A percentile compares a stretch with the other conserved stretches of the same genome.
These are phyloP conservation scores for Mamestra configurata DNA, from an alignment of 1,140 invertebrate species.

Conservation along the genomic window DNA sequence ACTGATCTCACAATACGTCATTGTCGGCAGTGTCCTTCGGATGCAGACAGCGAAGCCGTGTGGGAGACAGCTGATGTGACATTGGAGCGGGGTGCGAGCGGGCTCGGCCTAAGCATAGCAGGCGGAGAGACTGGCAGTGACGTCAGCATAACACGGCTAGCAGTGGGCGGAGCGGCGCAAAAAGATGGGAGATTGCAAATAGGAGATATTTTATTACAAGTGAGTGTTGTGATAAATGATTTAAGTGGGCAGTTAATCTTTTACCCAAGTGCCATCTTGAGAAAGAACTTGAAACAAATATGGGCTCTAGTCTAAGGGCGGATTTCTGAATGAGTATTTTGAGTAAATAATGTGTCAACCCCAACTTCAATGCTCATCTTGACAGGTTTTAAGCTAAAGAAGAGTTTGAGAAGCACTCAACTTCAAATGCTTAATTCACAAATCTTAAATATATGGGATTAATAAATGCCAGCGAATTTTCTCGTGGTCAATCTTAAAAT, in stretches of 20 bases:
- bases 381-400: too few species aligned
- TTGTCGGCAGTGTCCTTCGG: conserved; percentile 68
- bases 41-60: conserved; percentile 79
- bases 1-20: conserved; percentile 21
- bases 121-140: conserved; percentile 93
- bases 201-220: conserved; percentile 89
- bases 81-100: conserved; percentile 94
- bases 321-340: too few species aligned
- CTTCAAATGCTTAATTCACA: too few species aligned
- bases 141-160: conserved; percentile 99
- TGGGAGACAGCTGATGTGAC: conserved; percentile 97
- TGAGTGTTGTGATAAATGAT: conserved; percentile 56
- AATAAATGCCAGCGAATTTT: too few species aligned
- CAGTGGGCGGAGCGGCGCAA: conserved; percentile 97
- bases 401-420: too few species aligned
- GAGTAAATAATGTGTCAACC: too few species aligned
- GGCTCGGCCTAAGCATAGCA: conserved; percentile 92
- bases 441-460: too few species aligned
- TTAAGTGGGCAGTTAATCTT: not conserved
- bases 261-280: too few species aligned
- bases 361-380: too few species aligned
- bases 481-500: too few species aligned
- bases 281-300: too few species aligned
- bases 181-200: conserved; percentile 89
- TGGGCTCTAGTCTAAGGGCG: too few species aligned